Conservation (phyloP, 2,888 invertebrate genomes). For the Drosophila melanosoma region DNA sequence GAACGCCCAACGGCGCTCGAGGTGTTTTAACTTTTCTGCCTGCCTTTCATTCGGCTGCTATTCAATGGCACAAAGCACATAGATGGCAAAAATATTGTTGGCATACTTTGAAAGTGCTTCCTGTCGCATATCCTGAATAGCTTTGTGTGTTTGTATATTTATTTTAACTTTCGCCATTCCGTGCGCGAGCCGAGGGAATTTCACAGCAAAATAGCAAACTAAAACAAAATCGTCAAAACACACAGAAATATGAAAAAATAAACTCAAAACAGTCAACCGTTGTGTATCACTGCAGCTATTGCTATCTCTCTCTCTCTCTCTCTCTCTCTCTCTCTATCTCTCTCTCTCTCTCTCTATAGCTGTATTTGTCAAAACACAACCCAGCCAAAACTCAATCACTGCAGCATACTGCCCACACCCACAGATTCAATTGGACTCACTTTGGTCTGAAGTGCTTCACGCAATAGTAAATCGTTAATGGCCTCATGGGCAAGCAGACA, state of each 20-base stretch:
- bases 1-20: constrained; percentile 52
- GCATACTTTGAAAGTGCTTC: constrained; percentile 78
- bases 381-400: constrained; percentile 49
- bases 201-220: constrained; percentile 64
- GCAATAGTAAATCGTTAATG: constrained; percentile 46
- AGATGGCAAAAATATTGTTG: constrained; percentile 72
- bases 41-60: constrained; percentile 75
- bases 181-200: constrained; percentile 56
- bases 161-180: constrained; percentile 77
- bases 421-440: constrained; percentile 73
- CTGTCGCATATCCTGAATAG: constrained; percentile 46
- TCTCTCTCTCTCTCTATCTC: neutral
- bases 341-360: neutral
- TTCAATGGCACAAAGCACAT: constrained; percentile 72
- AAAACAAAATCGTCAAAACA: constrained; percentile 63
- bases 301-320: constrained; percentile 17
- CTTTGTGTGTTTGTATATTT: constrained; percentile 52
- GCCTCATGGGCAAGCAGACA: constrained; percentile 19
- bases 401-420: constrained; percentile 32
- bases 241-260: constrained; percentile 52
- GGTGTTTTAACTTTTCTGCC: constrained; percentile 78
- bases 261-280: constrained; percentile 65
- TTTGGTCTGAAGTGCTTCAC: constrained; percentile 53
- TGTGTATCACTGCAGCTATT: constrained; percentile 17
- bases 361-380: constrained; percentile 29